Base-by-base conservation (phyloP, 2,113 vertebrate species). In the Salvator merianae region DNA sequence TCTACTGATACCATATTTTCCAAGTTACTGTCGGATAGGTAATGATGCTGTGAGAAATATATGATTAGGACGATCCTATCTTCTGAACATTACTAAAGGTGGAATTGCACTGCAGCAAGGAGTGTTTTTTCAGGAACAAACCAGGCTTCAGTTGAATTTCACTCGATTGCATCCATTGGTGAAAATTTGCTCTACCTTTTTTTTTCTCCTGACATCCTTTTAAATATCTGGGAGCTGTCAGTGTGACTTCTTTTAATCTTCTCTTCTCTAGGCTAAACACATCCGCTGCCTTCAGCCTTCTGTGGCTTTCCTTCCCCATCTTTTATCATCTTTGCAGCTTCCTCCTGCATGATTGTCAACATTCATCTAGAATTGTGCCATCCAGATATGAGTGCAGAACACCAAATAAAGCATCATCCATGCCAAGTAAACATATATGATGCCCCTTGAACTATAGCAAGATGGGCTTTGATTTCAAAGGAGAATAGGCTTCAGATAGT, bases 181-280 rank as follows among this genome's bases (percentile, higher is more conserved):
- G 22, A 68, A 36, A 76, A 66, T 20, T 36, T 26, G 38, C 13
- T 74, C 59, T 75, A 59, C n/a, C n/a, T 2, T 2, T 7, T 22
- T 28, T 1, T 0, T 2, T 3, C 22, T 40, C 8, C 12, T 22
- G 28, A 50, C 59, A 28, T 66, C 62, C 40, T 76, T 83, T 82
- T 83, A 32, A 66, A 66, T 76, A 68, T 53, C 24, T 50, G 62
- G 59, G 72, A 50, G 13, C 82, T 76, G 62, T 68, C 81, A 83
- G 16, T 20, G 38, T 83, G 71, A 50, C 40, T 75, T 73, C 72
- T 83, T 83, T 82, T 73, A 65, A 65, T 82, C 70, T 82, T 63
- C 20, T 34, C 13, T 71, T 70, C 81, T 74, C n/a, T 28, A 32
- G 59, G 71, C 38, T 50, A 83, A 83, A 68, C 38, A 59, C 55